Conservation (phyloP, 2,113 vertebrate genomes). For the Pithys albifrons region DNA sequence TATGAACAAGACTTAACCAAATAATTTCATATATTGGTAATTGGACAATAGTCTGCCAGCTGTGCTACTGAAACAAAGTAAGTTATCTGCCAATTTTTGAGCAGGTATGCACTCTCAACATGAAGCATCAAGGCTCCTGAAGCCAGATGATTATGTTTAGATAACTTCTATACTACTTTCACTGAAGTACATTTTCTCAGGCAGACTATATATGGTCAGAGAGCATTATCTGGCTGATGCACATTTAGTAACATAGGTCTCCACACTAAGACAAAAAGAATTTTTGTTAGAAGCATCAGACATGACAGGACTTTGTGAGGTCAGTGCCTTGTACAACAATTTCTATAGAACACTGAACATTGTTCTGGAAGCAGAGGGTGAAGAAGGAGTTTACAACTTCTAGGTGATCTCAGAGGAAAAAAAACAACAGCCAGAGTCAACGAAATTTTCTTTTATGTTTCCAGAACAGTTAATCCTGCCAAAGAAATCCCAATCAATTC, state of each 20-base stretch:
- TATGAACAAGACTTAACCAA: neutral
- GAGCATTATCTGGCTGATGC: neutral
- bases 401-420: neutral
- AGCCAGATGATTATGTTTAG: constrained; percentile 19
- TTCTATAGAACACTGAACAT: neutral
- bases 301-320: neutral
- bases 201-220: neutral
- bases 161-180: neutral
- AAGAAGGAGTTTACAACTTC: neutral
- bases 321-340: neutral
- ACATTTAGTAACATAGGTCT: neutral
- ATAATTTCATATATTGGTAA: neutral
- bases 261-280: neutral
- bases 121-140: neutral
- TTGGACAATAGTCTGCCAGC: neutral
- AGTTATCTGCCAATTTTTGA: neutral
- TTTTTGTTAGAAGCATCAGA: neutral
- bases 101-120: neutral
- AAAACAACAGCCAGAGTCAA: neutral
- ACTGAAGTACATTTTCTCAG: neutral
- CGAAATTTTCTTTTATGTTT: neutral
- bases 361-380: neutral
- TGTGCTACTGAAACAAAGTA: neutral
- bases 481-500: neutral
- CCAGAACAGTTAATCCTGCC: neutral